Evolutionary conservation across 2,797 vertebrate species (phyloP), one percentile per base, ranked within the genome.

Genomic region (Siniperca scherzeri): DNA sequence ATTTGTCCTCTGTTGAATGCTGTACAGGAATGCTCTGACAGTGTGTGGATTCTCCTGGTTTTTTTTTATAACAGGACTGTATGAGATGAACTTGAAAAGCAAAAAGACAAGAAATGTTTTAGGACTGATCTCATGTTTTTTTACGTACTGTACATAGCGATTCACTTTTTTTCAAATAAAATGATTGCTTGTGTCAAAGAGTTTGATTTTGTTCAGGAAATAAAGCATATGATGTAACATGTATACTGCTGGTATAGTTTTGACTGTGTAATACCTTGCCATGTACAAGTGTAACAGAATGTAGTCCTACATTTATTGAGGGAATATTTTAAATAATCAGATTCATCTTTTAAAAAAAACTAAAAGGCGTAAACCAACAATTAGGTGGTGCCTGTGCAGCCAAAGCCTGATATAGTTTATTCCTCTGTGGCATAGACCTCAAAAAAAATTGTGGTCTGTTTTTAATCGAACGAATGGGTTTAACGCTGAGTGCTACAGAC

Each of bases 111-210:
- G 70, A 89, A 89, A 80, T 69, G 83, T 85, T 90, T 89, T 74
- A 91, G 88, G 90, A 87, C 82, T 83, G 87, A 93, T 84, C 88
- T 85, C 88, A 74, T 95, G 85, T 87, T 92, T 95, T 91, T 95
- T 93, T 95, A 95, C 91, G 88, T 95, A 94, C 81, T 96, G 94
- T 96, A 96, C 36, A 96, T 92, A 96, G 50, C 55, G 77, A 85
- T 92, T 93, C 93, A 92, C 93, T 93, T 94, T 92, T 91, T 96
- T 95, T 92, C 87, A 90, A 96, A 95, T 94, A 95, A 95, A 95
- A 93, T 74, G 81, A 91, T 91, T 93, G 94, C 94, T 94, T 88
- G 94, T 92, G 90, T 93, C 78, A 56, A 78, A 61, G 52, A 57
- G 62, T 91, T 82, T 81, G 42, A 44, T 48, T 92, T 81, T 70